Evolutionary conservation across 2,888 invertebrate species (phyloP).

Genomic region (Hyppa rectilinea): DNA sequence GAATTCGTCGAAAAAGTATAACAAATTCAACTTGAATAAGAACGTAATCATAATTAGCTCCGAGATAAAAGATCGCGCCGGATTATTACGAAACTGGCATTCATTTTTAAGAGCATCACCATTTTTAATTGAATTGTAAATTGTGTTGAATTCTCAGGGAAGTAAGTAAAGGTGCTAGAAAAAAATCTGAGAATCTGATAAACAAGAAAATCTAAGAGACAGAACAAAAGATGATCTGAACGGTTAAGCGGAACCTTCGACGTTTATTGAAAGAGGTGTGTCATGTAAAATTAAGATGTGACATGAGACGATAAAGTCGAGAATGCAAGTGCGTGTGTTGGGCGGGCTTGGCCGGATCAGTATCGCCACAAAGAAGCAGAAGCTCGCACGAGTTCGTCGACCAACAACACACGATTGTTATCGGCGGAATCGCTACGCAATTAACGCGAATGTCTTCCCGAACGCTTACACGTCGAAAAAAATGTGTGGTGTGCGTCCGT

Average conservation of each 20-base stretch:
- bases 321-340: constrained; percentile 58
- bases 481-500: constrained; percentile 50
- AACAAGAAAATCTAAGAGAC: constrained; percentile 51
- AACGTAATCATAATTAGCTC: constrained; percentile 77
- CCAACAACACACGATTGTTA: constrained; percentile 79
- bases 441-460: constrained; percentile 82
- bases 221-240: constrained; percentile 67
- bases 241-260: constrained; percentile 53
- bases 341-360: constrained; percentile 62
- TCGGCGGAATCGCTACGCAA: constrained; percentile 80
- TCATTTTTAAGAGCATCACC: constrained; percentile 60
- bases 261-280: constrained; percentile 25
- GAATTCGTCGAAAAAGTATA: constrained; percentile 53
- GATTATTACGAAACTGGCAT: constrained; percentile 67
- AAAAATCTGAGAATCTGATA: constrained; percentile 45
- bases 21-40: constrained; percentile 62
- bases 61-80: constrained; percentile 64
- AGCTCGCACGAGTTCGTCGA: constrained; percentile 84
- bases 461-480: constrained; percentile 58
- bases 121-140: constrained; percentile 67
- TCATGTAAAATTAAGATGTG: constrained; percentile 54
- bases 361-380: constrained; percentile 74
- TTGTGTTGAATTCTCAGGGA: constrained; percentile 77
- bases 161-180: constrained; percentile 68
- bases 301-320: constrained; percentile 69